Evolutionary conservation across 2,888 invertebrate species (phyloP), one percentile per base, ranked within the genome.

Genomic region (Lasius fuliginosus): DNA sequence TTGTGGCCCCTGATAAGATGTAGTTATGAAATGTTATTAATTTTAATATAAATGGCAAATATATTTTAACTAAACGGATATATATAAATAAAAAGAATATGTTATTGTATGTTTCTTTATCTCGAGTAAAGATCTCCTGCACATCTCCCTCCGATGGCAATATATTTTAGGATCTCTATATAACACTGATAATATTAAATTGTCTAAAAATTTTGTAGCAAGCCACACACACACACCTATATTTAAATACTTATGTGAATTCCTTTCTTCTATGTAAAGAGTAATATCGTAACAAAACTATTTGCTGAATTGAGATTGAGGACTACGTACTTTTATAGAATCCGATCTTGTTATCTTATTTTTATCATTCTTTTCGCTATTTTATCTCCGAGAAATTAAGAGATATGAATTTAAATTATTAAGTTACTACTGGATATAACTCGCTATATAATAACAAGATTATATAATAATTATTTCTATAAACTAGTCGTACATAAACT

Each of bases 1-100:
- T 81, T 74, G 58, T 86, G 90, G 88, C 88, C 84, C 88, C 83
- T 81, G 82, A 84, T 83, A 82, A 81, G 84, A 88, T 71, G 68
- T 82, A 60, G n/a, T 88, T 73, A 79, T 56, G 33, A 79, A 79
- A 73, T 46, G n/a, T 77, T 23, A 5, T 46, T 79, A 71, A 27
- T 79, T 79, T 79, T 18, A 53, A 53, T 53, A 71, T 58, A 73
- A 79, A 73, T 79, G 74, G 12, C 58, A 73, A 79, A 79, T 73
- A 71, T 73, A 71, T 18, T 53, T 53, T 53, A 49, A 49, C n/a
- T 49, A n/a, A 53, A 53, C n/a, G 49, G n/a, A 8, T n/a, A 53
- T 82, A 15, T n/a, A 56, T 73, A 82, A 36, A 56, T 84, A 49
- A 82, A 87, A 76, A 40, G 15, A 33, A 73, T 42, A 36, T 15